These are phyloP conservation scores for Clarias macrocephalus DNA, from an alignment of 2,113 vertebrate species.

Conservation along the genomic window DNA sequence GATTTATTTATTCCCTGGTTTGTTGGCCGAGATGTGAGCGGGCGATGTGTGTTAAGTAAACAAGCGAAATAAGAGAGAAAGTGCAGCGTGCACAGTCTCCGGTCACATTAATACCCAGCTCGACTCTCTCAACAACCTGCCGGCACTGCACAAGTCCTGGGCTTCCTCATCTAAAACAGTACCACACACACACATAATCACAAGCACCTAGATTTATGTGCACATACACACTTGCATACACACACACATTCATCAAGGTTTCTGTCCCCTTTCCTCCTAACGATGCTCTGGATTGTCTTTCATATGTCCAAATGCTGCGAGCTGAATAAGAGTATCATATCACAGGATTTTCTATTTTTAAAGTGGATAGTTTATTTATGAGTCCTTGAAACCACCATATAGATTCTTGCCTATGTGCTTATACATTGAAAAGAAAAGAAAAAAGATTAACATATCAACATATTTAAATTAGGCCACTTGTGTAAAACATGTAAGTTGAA, in stretches of 20 bases:
- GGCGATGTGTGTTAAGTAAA: constrained; percentile 52
- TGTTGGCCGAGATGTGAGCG: constrained; percentile 48
- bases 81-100: constrained; percentile 49
- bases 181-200: not conserved
- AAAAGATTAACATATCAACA: too few species aligned
- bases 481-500: too few species aligned
- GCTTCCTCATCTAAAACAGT: constrained; percentile 3
- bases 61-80: constrained; percentile 47
- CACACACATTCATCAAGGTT: not conserved
- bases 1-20: constrained; percentile 51
- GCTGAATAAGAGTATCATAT: constrained; percentile 25
- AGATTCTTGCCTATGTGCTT: not conserved
- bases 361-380: constrained; percentile 15
- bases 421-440: too few species aligned
- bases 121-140: constrained; percentile 31
- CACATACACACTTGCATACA: not conserved
- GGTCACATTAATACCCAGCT: constrained; percentile 61
- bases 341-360: constrained; percentile 31
- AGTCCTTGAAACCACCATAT: constrained; percentile 10
- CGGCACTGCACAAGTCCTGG: constrained; percentile 33
- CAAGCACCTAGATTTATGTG: not conserved
- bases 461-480: too few species aligned
- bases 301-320: constrained; percentile 16
- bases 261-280: constrained; percentile 12
- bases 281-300: constrained; percentile 34